Percentiles rank a stretch among this genome's conserved stretches.
phyloP scores from a whole-genome alignment of 2,797 vertebrate genomes.

The Synanceia verrucosa region DNA sequence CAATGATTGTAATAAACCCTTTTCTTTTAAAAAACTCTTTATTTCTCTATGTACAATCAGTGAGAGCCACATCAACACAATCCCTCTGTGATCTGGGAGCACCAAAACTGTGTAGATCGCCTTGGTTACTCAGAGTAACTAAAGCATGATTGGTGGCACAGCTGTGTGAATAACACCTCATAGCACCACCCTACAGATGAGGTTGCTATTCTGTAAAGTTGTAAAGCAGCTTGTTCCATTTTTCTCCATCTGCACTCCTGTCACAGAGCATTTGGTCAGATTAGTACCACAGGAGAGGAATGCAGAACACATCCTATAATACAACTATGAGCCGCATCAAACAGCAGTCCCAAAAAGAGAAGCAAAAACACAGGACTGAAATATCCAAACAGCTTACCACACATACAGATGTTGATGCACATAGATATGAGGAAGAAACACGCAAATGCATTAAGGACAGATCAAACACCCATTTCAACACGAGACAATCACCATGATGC shows the following conservation, averaged over 20 bases:
- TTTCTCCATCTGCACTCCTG: slow-evolving; percentile 31
- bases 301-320: slow-evolving; percentile 43
- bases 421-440: slow-evolving; percentile 37
- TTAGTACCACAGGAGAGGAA: slow-evolving; percentile 62
- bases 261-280: slow-evolving; percentile 52
- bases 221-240: slow-evolving; percentile 45
- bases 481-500: slow-evolving; percentile 44
- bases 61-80: slow-evolving; percentile 64
- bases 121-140: slow-evolving; percentile 33
- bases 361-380: slow-evolving; percentile 33
- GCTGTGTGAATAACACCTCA: slow-evolving; percentile 38
- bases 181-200: background rate
- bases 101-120: slow-evolving; percentile 34
- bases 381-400: slow-evolving; percentile 34
- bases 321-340: slow-evolving; percentile 26
- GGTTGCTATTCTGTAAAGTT: slow-evolving; percentile 22
- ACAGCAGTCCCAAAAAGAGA: slow-evolving; percentile 27
- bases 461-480: slow-evolving; percentile 43
- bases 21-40: slow-evolving; percentile 72
- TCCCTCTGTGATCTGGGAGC: slow-evolving; percentile 63
- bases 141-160: slow-evolving; percentile 35
- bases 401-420: slow-evolving; percentile 57
- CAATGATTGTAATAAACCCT: slow-evolving; percentile 28
- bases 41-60: slow-evolving; percentile 80
- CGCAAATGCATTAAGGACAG: slow-evolving; percentile 22